Base-by-base conservation (phyloP, 2,888 invertebrate genomes). In the Rambutsinella grinnellia region DNA sequence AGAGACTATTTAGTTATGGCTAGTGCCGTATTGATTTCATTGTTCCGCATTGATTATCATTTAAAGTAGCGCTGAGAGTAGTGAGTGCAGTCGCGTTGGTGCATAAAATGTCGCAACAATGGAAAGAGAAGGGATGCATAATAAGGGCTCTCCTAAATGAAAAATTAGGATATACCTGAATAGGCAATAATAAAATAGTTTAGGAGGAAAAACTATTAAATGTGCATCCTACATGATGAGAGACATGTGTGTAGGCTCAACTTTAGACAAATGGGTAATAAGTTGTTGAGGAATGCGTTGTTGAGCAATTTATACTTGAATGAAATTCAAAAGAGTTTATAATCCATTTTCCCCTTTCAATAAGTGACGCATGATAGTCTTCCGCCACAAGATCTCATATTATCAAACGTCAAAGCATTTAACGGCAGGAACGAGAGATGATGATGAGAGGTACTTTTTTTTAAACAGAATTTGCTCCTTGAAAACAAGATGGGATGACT, bases 31-130 rank as follows among this genome's bases (percentile, higher is more conserved):
- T 70, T 70, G 62, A 61, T 62, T 62, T 70, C 61, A 71, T 63
- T 71, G 63, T 71, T 71, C 71, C 71, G 71, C 71, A 71, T 71
- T 71, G 56, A 65, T 65, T 71, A 63, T 36, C 71, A 71, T 47
- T 28, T 44, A 60, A 21, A 15, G 60, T 60, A 44, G 5, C 19
- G 26, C 3, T 57, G 28, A 3, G 28, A 8, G 27, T 15, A 10
- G 13, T 46, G 17, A 61, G n/a, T n/a, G n/a, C n/a, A n/a, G n/a
- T n/a, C n/a, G n/a, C n/a, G 36, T 8, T 36, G 13, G 36, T 5
- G 36, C 36, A 36, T 36, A 36, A 36, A 36, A 36, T 36, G 36
- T 8, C 36, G 36, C 36, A 26, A 62, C 57, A 71, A 71, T 51
- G 63, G 62, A 71, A 70, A 71, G 71, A 62, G 63, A 71, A 71